These are phyloP conservation scores for Ctenopoma kingsleyae DNA, from an alignment of 2,797 vertebrate genomes.

Conservation along the genomic window DNA sequence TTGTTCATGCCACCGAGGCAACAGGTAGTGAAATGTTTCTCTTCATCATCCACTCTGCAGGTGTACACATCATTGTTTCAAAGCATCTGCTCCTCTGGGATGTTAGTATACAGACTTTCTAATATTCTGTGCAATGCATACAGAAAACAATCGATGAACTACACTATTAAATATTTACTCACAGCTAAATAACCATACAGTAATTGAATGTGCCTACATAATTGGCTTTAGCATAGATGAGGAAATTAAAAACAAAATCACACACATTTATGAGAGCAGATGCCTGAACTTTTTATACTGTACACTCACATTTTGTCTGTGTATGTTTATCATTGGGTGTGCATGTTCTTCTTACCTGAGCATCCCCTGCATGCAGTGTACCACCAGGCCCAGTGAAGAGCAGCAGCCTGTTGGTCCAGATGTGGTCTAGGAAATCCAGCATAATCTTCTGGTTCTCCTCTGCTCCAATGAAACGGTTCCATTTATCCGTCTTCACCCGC, in stretches of 20 bases:
- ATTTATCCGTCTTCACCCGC: constrained; percentile 87
- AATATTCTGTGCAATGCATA: background rate
- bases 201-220: constrained; percentile 14
- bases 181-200: constrained; percentile 10
- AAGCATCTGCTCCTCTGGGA: constrained; percentile 2
- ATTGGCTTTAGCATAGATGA: constrained; percentile 6
- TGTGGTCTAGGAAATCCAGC: constrained; percentile 85
- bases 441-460: constrained; percentile 88
- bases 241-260: constrained; percentile 1
- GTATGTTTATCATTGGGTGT: background rate
- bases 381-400: constrained; percentile 86
- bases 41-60: background rate
- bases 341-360: constrained; percentile 76
- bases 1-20: background rate
- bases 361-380: constrained; percentile 81
- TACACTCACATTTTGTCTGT: background rate
- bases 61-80: background rate
- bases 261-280: background rate
- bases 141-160: constrained; percentile 22
- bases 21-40: constrained; percentile 1
- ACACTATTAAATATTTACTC: constrained; percentile 24
- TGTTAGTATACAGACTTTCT: constrained; percentile 12
- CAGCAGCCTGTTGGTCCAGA: constrained; percentile 76
- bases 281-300: background rate
- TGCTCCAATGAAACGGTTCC: constrained; percentile 87